phyloP scores from a whole-genome alignment of 2,888 invertebrate genomes.

The Phania funesta region DNA sequence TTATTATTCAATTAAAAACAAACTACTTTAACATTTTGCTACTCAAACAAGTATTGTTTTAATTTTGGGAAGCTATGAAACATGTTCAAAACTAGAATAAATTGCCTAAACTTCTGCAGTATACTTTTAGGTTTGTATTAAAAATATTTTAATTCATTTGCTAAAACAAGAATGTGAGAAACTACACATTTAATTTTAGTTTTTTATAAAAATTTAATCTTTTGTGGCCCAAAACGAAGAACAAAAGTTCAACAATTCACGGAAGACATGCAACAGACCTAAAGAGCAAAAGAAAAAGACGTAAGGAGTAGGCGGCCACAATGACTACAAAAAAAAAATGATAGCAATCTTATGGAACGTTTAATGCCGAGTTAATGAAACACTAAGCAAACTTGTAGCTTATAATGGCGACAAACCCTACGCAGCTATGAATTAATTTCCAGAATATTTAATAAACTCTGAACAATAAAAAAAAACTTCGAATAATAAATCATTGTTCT shows the following conservation, averaged over 20 bases:
- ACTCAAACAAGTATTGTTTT: too few species aligned
- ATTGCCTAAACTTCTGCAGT: too few species aligned
- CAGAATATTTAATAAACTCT: not conserved
- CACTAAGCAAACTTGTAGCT: not conserved
- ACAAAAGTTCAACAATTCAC: not conserved
- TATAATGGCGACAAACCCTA: not conserved
- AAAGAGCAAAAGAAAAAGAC: not conserved
- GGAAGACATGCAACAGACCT: not conserved
- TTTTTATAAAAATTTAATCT: constrained; percentile 1
- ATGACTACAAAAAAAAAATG: too few species aligned
- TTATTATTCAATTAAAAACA: too few species aligned
- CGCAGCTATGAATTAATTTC: constrained; percentile 2
- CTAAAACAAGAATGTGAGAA: constrained; percentile 12
- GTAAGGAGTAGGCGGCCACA: too few species aligned
- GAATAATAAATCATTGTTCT: constrained; percentile 58
- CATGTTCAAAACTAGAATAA: too few species aligned
- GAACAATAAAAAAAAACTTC: constrained; percentile 5
- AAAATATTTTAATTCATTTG: not conserved
- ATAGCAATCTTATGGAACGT: too few species aligned
- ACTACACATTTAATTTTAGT: constrained; percentile 8
- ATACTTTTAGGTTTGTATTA: too few species aligned
- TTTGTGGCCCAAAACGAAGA: not conserved
- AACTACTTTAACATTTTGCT: too few species aligned
- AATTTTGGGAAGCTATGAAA: too few species aligned
- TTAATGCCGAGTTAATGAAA: constrained; percentile 35